Evolutionary conservation across 2,113 vertebrate genomes (phyloP).

Genomic region (Phycodurus eques): DNA sequence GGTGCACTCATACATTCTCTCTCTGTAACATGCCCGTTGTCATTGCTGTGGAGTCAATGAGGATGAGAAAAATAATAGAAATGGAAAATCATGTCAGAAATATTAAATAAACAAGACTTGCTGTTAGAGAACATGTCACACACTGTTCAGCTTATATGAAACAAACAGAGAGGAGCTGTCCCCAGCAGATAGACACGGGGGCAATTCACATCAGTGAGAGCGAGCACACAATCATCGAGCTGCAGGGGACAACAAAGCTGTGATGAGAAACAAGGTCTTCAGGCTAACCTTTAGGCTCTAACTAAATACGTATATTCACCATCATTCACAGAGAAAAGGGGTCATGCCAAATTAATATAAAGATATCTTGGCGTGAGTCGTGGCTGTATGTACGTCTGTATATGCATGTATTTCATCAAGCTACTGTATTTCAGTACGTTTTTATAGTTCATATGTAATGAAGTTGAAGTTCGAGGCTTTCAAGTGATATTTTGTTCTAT

Average conservation of each 20-base stretch:
- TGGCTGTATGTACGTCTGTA: background rate
- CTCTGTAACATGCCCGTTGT: background rate
- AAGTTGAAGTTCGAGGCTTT: background rate
- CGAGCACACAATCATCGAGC: constrained; percentile 20
- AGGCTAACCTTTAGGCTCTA: constrained; percentile 37
- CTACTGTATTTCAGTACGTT: background rate
- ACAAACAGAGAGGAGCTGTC: constrained; percentile 10
- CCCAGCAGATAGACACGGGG: constrained; percentile 12
- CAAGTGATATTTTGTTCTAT: background rate
- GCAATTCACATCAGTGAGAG: constrained; percentile 27
- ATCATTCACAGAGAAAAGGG: constrained; percentile 35
- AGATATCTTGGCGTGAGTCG: constrained; percentile 6
- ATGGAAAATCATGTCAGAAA: background rate
- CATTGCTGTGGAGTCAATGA: constrained; percentile 11
- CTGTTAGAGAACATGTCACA: constrained; percentile 7
- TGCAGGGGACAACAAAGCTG: constrained; percentile 33
- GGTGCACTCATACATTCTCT: background rate
- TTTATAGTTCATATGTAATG: background rate
- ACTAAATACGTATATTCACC: constrained; percentile 36
- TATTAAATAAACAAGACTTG: constrained; percentile 1
- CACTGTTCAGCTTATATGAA: constrained; percentile 7
- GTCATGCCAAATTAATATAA: constrained; percentile 21
- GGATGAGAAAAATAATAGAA: constrained; percentile 12
- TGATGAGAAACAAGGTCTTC: constrained; percentile 37
- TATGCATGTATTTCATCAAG: background rate